Percentiles rank a stretch among this genome's conserved stretches.
Conservation (phyloP, 2,888 invertebrate genomes). For the Desoria tigrina region DNA sequence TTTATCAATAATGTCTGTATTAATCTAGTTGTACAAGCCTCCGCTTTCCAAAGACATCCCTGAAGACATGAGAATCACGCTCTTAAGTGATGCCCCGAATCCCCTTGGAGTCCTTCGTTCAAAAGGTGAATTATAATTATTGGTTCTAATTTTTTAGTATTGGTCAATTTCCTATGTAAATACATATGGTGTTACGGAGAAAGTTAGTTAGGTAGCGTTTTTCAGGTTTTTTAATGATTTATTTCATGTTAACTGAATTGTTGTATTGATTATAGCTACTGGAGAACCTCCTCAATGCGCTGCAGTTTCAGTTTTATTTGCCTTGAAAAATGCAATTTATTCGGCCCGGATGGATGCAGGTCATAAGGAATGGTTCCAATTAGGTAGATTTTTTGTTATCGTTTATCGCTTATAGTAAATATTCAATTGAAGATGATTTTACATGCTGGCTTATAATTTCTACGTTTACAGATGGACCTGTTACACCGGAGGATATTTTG, state of each 20-base stretch:
- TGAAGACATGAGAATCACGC: conserved; percentile 65
- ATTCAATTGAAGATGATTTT: neutral
- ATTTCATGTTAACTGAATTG: no score
- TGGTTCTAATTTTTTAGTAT: neutral
- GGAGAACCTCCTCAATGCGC: conserved; percentile 63
- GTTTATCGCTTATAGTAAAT: neutral
- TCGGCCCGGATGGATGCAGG: conserved; percentile 69
- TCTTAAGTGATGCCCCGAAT: conserved; percentile 44
- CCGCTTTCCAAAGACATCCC: conserved; percentile 78
- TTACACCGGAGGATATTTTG: conserved; percentile 41
- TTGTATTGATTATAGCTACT: conserved; percentile 62
- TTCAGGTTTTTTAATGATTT: no score
- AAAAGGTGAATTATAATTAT: conserved; percentile 41
- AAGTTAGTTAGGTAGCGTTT: neutral
- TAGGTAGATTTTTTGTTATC: conserved; percentile 65
- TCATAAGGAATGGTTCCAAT: conserved; percentile 63
- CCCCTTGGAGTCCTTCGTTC: conserved; percentile 41
- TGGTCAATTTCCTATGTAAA: no score
- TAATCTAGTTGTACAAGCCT: conserved; percentile 68
- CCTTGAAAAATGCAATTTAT: conserved; percentile 69
- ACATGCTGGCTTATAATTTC: neutral
- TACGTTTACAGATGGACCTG: conserved; percentile 26
- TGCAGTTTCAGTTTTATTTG: conserved; percentile 62
- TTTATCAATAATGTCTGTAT: conserved; percentile 57
- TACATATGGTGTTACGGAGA: conserved; percentile 60